These are phyloP conservation scores for Halcyon chelicuti DNA, from an alignment of 2,797 vertebrate species.

Conservation along the genomic window DNA sequence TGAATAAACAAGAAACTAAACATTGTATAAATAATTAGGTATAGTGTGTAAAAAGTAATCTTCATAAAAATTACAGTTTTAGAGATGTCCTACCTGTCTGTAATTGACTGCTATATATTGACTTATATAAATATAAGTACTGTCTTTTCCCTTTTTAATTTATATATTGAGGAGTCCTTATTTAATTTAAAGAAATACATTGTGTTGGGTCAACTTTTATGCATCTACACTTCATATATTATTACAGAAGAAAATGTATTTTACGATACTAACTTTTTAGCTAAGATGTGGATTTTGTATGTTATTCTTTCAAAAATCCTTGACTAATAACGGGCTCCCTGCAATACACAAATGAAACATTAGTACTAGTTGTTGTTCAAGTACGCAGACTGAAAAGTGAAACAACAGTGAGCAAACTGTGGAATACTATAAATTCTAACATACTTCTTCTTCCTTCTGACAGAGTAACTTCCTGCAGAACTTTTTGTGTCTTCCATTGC, in stretches of 20 bases:
- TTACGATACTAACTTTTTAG: neutral
- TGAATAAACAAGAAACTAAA: neutral
- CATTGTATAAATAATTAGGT: neutral
- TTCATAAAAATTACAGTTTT: neutral
- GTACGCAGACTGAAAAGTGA: neutral
- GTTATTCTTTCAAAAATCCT: neutral
- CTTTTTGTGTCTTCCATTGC: conserved; percentile 84
- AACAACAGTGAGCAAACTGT: neutral
- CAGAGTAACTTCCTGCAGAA: conserved; percentile 96
- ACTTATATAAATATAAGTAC: neutral
- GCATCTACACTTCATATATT: neutral
- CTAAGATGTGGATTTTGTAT: neutral
- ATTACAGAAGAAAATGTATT: neutral
- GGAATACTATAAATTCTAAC: neutral
- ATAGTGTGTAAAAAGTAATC: neutral
- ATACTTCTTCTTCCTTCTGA: conserved; percentile 1
- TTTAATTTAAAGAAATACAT: neutral
- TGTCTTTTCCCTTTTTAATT: neutral
- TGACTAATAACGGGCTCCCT: neutral
- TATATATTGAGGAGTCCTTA: neutral
- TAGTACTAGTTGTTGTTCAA: neutral
- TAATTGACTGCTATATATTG: neutral
- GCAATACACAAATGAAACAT: neutral
- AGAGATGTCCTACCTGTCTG: neutral
- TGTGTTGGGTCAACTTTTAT: neutral